phyloP scores from a whole-genome alignment of 1,140 invertebrate genomes.

The Octopus bimaculoides region DNA sequence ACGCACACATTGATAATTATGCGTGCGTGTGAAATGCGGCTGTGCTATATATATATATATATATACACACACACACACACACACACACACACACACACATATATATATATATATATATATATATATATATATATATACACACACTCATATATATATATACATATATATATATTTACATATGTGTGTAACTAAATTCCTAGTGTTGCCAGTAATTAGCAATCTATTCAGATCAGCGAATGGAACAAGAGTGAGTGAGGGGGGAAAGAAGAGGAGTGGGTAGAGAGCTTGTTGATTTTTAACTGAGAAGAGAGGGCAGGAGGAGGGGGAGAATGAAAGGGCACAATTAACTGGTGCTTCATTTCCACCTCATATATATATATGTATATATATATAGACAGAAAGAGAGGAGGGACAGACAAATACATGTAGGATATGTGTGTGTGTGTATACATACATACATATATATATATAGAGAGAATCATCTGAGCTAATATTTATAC shows the following conservation, averaged over 20 bases:
- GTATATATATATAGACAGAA: too few species aligned
- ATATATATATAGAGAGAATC: too few species aligned
- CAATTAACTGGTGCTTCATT: background rate
- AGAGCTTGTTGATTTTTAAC: too few species aligned
- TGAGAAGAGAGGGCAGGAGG: too few species aligned
- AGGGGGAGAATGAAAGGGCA: background rate
- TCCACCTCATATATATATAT: too few species aligned
- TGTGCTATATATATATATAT: background rate
- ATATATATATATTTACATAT: too few species aligned
- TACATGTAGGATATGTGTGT: too few species aligned
- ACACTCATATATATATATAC: background rate
- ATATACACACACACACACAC: background rate
- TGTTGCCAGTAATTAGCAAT: slow-evolving; percentile 6
- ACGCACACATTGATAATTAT: background rate
- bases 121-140: background rate
- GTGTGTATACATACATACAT: too few species aligned
- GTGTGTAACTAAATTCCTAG: background rate
- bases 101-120: background rate
- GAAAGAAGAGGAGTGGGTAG: too few species aligned
- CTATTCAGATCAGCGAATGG: background rate
- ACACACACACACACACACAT: background rate
- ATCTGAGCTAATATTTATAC: too few species aligned
- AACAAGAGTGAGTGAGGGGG: too few species aligned
- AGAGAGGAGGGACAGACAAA: too few species aligned
- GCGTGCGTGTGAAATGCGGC: background rate